Evolutionary conservation across 2,888 invertebrate species (phyloP), one percentile per base, ranked within the genome.

Genomic region (Diarsia dahlii): DNA sequence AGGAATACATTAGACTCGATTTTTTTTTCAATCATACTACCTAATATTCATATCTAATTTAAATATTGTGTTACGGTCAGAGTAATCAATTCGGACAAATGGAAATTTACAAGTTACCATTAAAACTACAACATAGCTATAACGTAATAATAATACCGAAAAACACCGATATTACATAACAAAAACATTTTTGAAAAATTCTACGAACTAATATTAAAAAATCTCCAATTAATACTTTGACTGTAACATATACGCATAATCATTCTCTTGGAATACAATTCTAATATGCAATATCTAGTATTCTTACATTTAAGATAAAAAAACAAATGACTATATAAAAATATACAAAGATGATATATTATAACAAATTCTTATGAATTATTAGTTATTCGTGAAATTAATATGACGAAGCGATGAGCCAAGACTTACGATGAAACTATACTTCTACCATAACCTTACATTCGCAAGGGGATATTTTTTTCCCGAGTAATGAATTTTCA

Each of bases 1-100:
- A 95, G 94, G 93, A 93, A 94, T 95, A 95, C 95, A 92, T 94
- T 95, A 95, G 91, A 95, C 94, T 94, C 92, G 94, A 94, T 54
- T 82, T 93, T 93, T 93, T 91, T 91, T 92, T 92, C 90, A 94
- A 94, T 92, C 93, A 89, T 91, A 90, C 93, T 94, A 94, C 91
- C 94, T 95, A 95, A 92, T 92, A 91, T 92, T 91, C 90, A 92
- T 90, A 89, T 87, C 89, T 90, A 92, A 89, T 86, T 87, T 91
- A 91, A 87, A 90, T 90, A 88, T 86, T 79, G 73, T 80, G 75
- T 91, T 91, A 91, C 93, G 88, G 91, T 85, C 91, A 91, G 78
- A 91, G 90, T 90, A 83, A 84, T 87, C 60, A 89, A 89, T 88
- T 89, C 88, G 89, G 90, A 89, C 88, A 87, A 52, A 65, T 82